Base-by-base conservation (phyloP, 2,888 invertebrate species). In the Escarpia spicata region DNA sequence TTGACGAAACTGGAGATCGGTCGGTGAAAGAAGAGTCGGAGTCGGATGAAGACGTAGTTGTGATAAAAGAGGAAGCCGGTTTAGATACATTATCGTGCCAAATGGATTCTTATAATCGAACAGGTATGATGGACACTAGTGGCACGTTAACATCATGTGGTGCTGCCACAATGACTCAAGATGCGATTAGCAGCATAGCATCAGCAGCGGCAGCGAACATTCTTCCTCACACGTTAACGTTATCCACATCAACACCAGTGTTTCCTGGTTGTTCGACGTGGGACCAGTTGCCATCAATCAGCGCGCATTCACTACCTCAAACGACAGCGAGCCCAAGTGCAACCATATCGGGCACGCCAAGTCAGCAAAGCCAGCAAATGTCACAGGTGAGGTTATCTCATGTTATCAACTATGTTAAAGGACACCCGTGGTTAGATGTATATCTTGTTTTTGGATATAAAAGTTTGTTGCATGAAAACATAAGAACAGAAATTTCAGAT, bases 221-320 rank as follows among this genome's bases (percentile, higher is more conserved):
- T 75, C 75, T 75, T 75, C 75, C 75, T 19, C 75, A 26, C n/a
- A 26, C 75, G n/a, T 75, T 75, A n/a, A 75, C 75, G 26, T 75
- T 75, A n/a, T 75, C 75, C 19, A 75, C 75, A 75, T 75, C 75
- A 3, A 26, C 75, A 75, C 75, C 75, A n/a, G 75, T 75, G 75
- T 75, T 75, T 75, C 75, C 75, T 75, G 75, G 75, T 75, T 75
- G 75, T 75, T 75, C 75, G 75, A 26, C 75, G 75, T 75, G 75
- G 75, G 75, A 75, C 75, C 75, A 75, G 75, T 75, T 75, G n/a
- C 75, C 75, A 75, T 75, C 75, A 75, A 75, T 75, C 75, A 75
- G 75, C n/a, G 75, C 75, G 75, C 75, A 75, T 26, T 75, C 75
- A 26, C n/a, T 75, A 75, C 75, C 75, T 75, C 75, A 75, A 26